Conservation (phyloP, 1,140 invertebrate genomes). For the Sycobia sp. region DNA sequence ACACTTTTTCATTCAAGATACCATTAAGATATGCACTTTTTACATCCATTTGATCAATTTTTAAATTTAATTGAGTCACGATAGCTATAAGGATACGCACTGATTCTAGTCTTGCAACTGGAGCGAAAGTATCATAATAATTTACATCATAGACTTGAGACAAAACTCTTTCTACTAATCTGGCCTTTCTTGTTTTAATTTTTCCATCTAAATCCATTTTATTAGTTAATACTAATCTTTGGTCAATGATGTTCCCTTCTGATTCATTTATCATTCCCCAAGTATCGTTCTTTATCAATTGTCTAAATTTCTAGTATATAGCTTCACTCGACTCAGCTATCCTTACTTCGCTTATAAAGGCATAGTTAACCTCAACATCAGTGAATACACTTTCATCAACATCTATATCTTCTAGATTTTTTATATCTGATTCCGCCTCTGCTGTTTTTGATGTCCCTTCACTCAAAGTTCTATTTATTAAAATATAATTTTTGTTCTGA, state of each 20-base stretch:
- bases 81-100: constrained; percentile 1
- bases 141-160: constrained; percentile 35
- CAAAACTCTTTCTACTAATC: constrained; percentile 39
- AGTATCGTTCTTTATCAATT: no score
- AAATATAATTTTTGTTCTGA: no score
- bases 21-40: constrained; percentile 51
- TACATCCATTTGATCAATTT: constrained; percentile 43
- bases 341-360: not conserved
- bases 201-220: constrained; percentile 23
- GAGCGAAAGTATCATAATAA: constrained; percentile 35
- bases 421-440: not conserved
- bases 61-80: constrained; percentile 26
- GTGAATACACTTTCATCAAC: not conserved
- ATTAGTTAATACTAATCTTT: constrained; percentile 46
- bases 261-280: constrained; percentile 46
- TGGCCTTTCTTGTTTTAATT: constrained; percentile 31
- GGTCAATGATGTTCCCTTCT: constrained; percentile 36
- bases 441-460: not conserved
- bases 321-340: constrained; percentile 43
- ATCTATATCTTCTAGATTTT: no score
- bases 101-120: constrained; percentile 23
- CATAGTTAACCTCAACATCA: not conserved
- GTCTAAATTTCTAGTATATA: constrained; percentile 39
- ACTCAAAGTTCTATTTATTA: no score
- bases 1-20: constrained; percentile 44